Evolutionary conservation across 2,888 invertebrate species (phyloP), one percentile per base, ranked within the genome.

Genomic region (Leucania comma): DNA sequence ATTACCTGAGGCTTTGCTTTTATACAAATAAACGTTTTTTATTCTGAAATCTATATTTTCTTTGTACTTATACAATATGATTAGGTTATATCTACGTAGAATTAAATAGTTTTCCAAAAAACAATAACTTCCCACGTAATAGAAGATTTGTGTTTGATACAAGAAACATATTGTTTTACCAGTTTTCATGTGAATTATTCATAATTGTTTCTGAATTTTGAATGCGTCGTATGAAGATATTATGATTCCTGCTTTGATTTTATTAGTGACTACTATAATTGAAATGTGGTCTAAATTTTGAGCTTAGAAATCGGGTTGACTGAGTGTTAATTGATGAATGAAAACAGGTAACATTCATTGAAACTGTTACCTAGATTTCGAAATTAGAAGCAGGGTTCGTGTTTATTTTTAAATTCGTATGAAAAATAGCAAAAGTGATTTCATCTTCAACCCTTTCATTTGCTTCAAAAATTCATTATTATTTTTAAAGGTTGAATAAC

Each of bases 321-420:
- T 14, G 14, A 42, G 54, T 63, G 68, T 60, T 74, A 74, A 80
- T 68, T 68, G 53, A 61, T 54, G 66, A 82, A 68, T 78, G 66
- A 61, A 56, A 67, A 68, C 35, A 64, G 48, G 68, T 63, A 62
- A 78, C 24, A 46, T 78, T 9, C 17, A 56, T 32, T 24, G 17
- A 62, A 68, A 65, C 46, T 38, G 32, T 67, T 50, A 42, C 56
- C 65, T 53, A 35, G 38, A 54, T 59, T 54, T 26, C 2, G 2
- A n/a, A 42, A 58, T 65, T 26, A 20, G n/a, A 59, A 62, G 9
- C 24, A 46, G 9, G 48, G 14, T 12, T 9, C n/a, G 42, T 42
- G 3, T 14, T 42, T 17, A 32, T 54, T 71, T 12, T 51, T 32
- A 8, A 26, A 12, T 50, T 17, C 35, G 24, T 29, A 22, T 26